Evolutionary conservation across 2,888 invertebrate species (phyloP).

Genomic region (Incurvaria masculella): DNA sequence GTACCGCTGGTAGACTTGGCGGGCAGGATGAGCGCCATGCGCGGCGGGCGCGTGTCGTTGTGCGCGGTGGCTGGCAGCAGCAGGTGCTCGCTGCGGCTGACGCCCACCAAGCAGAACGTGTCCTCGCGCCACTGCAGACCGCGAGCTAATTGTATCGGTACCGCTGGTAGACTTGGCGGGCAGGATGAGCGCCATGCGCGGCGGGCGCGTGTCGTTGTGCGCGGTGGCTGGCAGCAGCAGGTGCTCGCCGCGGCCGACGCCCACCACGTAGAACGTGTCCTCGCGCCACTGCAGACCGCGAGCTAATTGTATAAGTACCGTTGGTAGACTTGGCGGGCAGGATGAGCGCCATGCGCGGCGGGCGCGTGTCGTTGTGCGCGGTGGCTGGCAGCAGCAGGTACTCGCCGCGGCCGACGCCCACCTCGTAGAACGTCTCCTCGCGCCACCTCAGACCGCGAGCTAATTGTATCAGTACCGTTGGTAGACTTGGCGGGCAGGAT

Average conservation of each 20-base stretch:
- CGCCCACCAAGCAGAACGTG: conserved; percentile 92
- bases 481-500: conserved; percentile 77
- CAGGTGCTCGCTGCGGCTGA: conserved; percentile 81
- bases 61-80: conserved; percentile 85
- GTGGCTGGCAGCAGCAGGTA: conserved; percentile 86
- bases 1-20: conserved; percentile 70
- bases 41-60: conserved; percentile 81
- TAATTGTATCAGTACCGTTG: no score
- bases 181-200: conserved; percentile 90
- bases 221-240: conserved; percentile 84
- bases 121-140: conserved; percentile 74
- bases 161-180: conserved; percentile 75
- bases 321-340: conserved; percentile 76
- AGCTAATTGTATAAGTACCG: no score
- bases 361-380: conserved; percentile 75
- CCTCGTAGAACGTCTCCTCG: conserved; percentile 93
- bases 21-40: conserved; percentile 91
- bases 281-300: conserved; percentile 66
- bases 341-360: conserved; percentile 92
- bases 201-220: conserved; percentile 80
- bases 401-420: conserved; percentile 85
- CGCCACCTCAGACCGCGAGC: conserved; percentile 61
- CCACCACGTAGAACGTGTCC: conserved; percentile 93
- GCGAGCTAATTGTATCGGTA: no score
- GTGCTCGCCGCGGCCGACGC: conserved; percentile 83